Conservation (phyloP, 2,797 vertebrate species). For the Hippopotamyrus pictus region DNA sequence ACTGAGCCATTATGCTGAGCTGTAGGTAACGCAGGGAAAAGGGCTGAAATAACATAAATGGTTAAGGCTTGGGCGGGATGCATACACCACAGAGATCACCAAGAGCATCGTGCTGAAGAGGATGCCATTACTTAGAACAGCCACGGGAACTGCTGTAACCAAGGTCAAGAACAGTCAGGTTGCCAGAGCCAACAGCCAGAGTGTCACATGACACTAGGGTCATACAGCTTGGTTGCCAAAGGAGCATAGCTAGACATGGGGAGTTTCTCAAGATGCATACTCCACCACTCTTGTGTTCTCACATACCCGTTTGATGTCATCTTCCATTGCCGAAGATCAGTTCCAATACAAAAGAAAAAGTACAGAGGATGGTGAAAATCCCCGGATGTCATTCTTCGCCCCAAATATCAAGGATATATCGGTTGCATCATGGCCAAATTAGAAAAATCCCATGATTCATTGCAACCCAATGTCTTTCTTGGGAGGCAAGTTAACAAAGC, state of each 20-base stretch:
- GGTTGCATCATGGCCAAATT: background rate
- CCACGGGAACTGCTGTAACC: background rate
- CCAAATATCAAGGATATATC: background rate
- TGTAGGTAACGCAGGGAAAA: background rate
- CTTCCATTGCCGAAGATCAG: background rate
- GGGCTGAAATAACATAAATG: background rate
- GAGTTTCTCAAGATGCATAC: background rate
- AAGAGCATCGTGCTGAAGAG: background rate
- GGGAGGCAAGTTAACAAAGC: background rate
- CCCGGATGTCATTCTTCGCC: background rate
- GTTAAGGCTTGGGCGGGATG: background rate
- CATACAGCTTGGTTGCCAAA: background rate
- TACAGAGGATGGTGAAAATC: background rate
- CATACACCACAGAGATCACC: background rate
- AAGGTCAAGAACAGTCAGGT: background rate
- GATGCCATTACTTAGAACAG: background rate
- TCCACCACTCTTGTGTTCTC: background rate
- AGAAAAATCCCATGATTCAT: background rate
- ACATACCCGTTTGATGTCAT: background rate
- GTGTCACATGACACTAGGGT: background rate
- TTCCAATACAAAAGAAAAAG: background rate
- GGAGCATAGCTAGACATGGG: background rate
- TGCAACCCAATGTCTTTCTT: background rate
- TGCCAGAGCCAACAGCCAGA: background rate
- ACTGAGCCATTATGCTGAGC: background rate